phyloP scores from a whole-genome alignment of 1,140 invertebrate species.

The Pseudomyrmex gracilis region DNA sequence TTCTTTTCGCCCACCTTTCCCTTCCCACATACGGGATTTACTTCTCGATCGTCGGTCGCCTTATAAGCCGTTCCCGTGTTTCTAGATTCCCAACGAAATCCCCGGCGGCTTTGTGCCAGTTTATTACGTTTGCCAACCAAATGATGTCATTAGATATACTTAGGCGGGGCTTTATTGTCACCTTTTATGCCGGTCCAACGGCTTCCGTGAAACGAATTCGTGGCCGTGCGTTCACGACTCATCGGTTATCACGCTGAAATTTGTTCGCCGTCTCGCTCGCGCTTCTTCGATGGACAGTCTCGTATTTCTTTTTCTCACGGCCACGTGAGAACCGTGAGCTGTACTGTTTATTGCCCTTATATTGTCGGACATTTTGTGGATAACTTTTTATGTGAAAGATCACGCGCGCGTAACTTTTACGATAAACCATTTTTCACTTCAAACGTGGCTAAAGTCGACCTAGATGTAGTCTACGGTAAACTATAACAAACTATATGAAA shows the following conservation, averaged over 20 bases:
- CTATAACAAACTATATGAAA: not conserved
- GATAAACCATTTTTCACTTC: slow-evolving; percentile 35
- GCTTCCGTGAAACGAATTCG: slow-evolving; percentile 72
- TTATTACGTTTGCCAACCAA: slow-evolving; percentile 75
- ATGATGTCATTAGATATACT: slow-evolving; percentile 82
- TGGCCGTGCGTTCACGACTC: slow-evolving; percentile 60
- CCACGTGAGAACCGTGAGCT: slow-evolving; percentile 41
- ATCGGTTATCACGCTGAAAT: slow-evolving; percentile 73
- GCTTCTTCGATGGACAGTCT: slow-evolving; percentile 11
- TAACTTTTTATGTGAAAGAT: slow-evolving; percentile 20
- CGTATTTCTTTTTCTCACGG: slow-evolving; percentile 41
- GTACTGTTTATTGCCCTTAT: slow-evolving; percentile 50
- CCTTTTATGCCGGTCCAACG: slow-evolving; percentile 73
- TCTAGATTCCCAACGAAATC: slow-evolving; percentile 76
- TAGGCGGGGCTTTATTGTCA: slow-evolving; percentile 77
- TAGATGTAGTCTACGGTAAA: not conserved
- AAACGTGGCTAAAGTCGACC: not conserved
- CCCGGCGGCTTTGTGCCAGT: slow-evolving; percentile 72
- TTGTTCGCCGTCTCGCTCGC: slow-evolving; percentile 36
- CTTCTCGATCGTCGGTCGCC: slow-evolving; percentile 26
- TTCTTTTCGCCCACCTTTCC: not conserved
- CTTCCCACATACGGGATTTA: slow-evolving; percentile 16
- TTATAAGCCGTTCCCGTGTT: slow-evolving; percentile 67
- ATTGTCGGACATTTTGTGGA: slow-evolving; percentile 21
- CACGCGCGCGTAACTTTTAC: slow-evolving; percentile 50